phyloP scores from a whole-genome alignment of 1,140 invertebrate genomes.

The Caerostris darwini region DNA sequence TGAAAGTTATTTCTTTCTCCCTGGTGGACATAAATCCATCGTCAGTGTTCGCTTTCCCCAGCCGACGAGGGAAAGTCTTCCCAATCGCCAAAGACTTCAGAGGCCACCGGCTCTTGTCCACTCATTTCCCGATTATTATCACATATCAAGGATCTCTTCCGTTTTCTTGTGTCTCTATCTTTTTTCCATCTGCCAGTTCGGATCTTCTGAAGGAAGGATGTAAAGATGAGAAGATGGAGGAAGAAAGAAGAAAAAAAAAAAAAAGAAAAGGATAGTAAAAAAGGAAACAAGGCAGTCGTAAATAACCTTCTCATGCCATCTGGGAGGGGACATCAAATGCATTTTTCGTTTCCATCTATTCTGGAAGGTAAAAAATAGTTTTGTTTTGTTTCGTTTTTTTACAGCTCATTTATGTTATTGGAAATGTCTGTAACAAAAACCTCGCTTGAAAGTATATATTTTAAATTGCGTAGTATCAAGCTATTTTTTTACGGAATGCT shows the following conservation, averaged over 20 bases:
- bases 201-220: constrained; percentile 2
- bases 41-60: constrained; percentile 25
- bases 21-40: constrained; percentile 59
- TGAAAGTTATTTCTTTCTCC: constrained; percentile 63
- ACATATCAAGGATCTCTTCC: constrained; percentile 43
- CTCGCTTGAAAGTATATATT: no score
- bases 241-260: background rate
- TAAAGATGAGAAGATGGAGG: background rate
- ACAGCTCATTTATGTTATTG: no score
- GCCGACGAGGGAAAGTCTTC: background rate
- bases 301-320: constrained; percentile 6
- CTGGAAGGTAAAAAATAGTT: background rate
- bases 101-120: constrained; percentile 34
- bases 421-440: no score
- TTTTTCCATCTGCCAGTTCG: background rate
- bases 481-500: no score
- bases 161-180: background rate
- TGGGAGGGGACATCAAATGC: constrained; percentile 7
- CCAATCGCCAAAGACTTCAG: background rate
- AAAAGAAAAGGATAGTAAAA: background rate
- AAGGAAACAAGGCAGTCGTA: background rate
- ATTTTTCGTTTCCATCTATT: background rate
- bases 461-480: no score
- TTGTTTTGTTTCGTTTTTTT: no score
- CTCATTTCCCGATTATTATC: constrained; percentile 64